phyloP scores from a whole-genome alignment of 2,888 invertebrate genomes.

The Hydrotaea diabolus region DNA sequence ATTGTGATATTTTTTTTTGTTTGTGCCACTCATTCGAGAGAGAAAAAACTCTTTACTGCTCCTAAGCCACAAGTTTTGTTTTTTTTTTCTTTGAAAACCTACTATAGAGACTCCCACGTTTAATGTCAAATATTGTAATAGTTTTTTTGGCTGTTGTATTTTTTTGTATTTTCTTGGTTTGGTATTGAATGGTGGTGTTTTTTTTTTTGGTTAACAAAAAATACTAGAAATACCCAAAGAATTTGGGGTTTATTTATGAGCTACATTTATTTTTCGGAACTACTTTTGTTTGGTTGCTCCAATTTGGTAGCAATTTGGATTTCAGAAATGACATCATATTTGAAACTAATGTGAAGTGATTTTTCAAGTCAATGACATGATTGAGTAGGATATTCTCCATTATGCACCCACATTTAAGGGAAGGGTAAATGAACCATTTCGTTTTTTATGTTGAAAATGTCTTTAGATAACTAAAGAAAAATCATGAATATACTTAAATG shows the following conservation, averaged over 20 bases:
- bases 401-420: no score
- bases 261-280: conserved; percentile 25
- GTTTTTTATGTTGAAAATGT: no score
- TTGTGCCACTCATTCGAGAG: conserved; percentile 4
- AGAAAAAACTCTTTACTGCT: neutral
- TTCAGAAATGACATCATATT: conserved; percentile 59
- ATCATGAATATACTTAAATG: no score
- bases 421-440: no score
- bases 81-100: neutral
- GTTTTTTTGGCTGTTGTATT: conserved; percentile 27
- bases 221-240: neutral
- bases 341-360: conserved; percentile 12
- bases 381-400: no score
- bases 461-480: no score
- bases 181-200: neutral
- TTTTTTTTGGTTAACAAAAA: no score
- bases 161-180: neutral
- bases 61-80: neutral
- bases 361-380: conserved; percentile 19
- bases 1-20: conserved; percentile 26
- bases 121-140: conserved; percentile 51
- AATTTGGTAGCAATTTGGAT: conserved; percentile 57
- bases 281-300: conserved; percentile 42
- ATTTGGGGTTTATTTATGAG: conserved; percentile 26
- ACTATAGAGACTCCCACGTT: conserved; percentile 54